Evolutionary conservation across 2,113 vertebrate genomes (phyloP).

Genomic region (Edolisoma coerulescens): DNA sequence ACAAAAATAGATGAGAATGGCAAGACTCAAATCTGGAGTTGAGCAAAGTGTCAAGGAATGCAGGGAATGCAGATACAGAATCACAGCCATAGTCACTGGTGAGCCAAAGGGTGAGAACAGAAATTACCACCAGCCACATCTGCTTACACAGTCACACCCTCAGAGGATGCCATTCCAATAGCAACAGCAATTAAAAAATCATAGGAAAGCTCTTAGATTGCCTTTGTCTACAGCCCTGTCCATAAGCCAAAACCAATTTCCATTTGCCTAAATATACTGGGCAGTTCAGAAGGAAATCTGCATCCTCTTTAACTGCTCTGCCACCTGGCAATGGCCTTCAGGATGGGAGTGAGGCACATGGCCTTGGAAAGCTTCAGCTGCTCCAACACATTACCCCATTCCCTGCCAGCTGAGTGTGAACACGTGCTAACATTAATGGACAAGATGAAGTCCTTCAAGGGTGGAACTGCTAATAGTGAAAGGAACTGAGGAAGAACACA

Average conservation of each 20-base stretch:
- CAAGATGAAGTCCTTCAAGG: not conserved
- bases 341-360: not conserved
- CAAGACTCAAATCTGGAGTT: not conserved
- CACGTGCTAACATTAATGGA: accelerated
- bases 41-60: not conserved
- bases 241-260: not conserved
- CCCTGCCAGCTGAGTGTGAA: not conserved
- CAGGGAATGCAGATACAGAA: not conserved
- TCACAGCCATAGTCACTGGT: not conserved
- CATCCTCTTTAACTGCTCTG: not conserved
- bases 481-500: not conserved
- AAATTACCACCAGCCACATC: not conserved
- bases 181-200: not conserved
- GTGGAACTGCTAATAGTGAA: not conserved
- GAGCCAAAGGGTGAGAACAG: not conserved
- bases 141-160: not conserved
- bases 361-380: not conserved
- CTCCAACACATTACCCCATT: not conserved
- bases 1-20: not conserved
- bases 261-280: not conserved
- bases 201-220: not conserved
- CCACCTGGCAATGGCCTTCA: not conserved
- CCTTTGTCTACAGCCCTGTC: not conserved
- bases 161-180: not conserved
- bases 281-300: not conserved